These are phyloP conservation scores for Sebastes dallii DNA, from an alignment of 2,797 vertebrate genomes.

Conservation along the genomic window DNA sequence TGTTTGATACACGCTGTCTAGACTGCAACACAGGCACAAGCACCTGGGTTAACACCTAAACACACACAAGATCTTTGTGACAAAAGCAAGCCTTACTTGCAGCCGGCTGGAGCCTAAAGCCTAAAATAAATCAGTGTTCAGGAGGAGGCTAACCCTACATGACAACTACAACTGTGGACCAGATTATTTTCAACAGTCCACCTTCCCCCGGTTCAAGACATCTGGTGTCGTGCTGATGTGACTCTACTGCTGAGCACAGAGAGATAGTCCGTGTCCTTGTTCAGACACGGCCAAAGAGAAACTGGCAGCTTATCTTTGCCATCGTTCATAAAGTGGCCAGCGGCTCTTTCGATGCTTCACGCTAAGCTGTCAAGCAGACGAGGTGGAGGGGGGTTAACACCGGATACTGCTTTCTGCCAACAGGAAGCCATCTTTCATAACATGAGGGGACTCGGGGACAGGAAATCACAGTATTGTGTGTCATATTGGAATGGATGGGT, in stretches of 20 bases:
- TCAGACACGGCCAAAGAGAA: slow-evolving; percentile 44
- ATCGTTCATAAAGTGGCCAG: slow-evolving; percentile 73
- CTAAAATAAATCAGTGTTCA: slow-evolving; percentile 52
- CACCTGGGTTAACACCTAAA: slow-evolving; percentile 27
- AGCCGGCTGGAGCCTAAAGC: slow-evolving; percentile 26
- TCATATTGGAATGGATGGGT: slow-evolving; percentile 24
- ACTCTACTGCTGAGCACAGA: slow-evolving; percentile 41
- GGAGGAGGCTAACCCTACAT: slow-evolving; percentile 52
- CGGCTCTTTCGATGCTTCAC: slow-evolving; percentile 28
- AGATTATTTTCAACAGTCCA: slow-evolving; percentile 56
- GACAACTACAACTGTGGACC: slow-evolving; percentile 57
- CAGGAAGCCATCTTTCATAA: slow-evolving; percentile 56
- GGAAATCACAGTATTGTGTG: slow-evolving; percentile 46
- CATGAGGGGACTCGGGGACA: slow-evolving; percentile 3
- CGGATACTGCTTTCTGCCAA: slow-evolving; percentile 39
- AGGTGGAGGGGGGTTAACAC: slow-evolving; percentile 19
- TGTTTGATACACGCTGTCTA: slow-evolving; percentile 15
- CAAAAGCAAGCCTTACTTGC: slow-evolving; percentile 17
- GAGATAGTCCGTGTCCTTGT: slow-evolving; percentile 54
- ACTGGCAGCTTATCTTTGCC: slow-evolving; percentile 60
- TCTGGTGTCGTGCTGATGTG: slow-evolving; percentile 40
- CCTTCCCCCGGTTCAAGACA: slow-evolving; percentile 39
- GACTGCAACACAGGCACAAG: slow-evolving; percentile 17
- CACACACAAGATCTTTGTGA: slow-evolving; percentile 27
- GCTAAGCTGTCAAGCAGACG: slow-evolving; percentile 27